Base-by-base conservation (phyloP, 1,140 invertebrate genomes). In the silkworm (Bombyx mori) region DNA sequence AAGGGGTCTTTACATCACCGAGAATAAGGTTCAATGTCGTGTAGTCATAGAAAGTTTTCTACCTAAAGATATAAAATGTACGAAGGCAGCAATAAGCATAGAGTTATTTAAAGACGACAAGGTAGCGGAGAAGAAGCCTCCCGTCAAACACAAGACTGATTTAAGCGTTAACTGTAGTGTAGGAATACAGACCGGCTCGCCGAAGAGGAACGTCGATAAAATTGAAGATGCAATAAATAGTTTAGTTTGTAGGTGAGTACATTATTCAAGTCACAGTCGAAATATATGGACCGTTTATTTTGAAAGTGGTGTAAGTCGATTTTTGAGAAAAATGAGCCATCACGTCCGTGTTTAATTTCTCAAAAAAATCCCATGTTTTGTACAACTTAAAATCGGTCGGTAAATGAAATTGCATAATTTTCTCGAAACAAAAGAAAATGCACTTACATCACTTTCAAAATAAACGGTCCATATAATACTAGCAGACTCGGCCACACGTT, bases 11-110 rank as follows among this genome's bases (percentile, higher is more conserved):
- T 88, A 89, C 65, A 88, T 90, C 54, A 90, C 89, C 52, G 90
- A 90, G 58, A 90, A 90, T 74, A 88, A 91, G 22, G 88, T 90
- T n/a, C 83, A 91, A 66, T 89, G 90, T 76, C 88, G 90, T 49
- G 77, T 89, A 48, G 83, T 73, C 10, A 65, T 93, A 8, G 82
- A 89, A 52, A 91, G 89, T 69, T 80, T 88, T 62, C 76, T 92
- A 46, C 92, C 91, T 1, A 89, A 89, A 69, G 79, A 88, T 45
- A 79, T 92, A 0, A 75, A 69, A 3, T 92, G 91, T 61, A 89
- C 79, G 0, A 73, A 72, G 53, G 89, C 89, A 35, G 83, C 89
- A 7, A 79, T 92, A 12, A 90, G 89, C 57, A 79, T 91, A 62
- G 90, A 91, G 64, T 73, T 59, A 42, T 79, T 64, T 60, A 80